phyloP scores from a whole-genome alignment of 2,113 vertebrate genomes.

The Cromileptes altivelis region DNA sequence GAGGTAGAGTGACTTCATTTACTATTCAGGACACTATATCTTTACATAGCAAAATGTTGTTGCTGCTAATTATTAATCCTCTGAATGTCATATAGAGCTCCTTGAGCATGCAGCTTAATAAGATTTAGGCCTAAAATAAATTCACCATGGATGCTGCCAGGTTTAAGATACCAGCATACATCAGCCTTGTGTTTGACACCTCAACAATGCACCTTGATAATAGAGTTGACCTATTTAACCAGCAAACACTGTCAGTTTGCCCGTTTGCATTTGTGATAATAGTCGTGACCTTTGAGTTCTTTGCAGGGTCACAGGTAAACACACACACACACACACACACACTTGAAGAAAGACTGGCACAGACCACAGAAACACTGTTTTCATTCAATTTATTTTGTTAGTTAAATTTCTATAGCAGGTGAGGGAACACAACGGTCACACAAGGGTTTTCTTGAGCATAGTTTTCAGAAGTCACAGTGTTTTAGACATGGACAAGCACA shows the following conservation, averaged over 20 bases:
- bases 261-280: slow-evolving; percentile 19
- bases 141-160: neutral
- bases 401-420: slow-evolving; percentile 88
- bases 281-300: slow-evolving; percentile 6
- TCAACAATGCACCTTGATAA: slow-evolving; percentile 38
- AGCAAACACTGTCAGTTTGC: slow-evolving; percentile 32
- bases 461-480: slow-evolving; percentile 90
- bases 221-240: neutral
- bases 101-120: neutral
- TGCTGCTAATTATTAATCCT: too few species aligned
- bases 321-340: slow-evolving; percentile 12
- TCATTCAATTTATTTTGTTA: slow-evolving; percentile 89
- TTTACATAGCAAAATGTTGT: too few species aligned
- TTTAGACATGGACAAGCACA: slow-evolving; percentile 84
- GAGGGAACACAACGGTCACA: slow-evolving; percentile 87
- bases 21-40: too few species aligned
- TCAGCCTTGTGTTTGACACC: slow-evolving; percentile 12
- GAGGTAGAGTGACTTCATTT: too few species aligned
- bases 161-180: neutral
- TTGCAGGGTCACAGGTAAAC: neutral
- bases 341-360: slow-evolving; percentile 23
- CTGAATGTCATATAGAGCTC: neutral
- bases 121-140: neutral
- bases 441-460: slow-evolving; percentile 83
- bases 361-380: slow-evolving; percentile 57